Base-by-base conservation (phyloP, 2,113 vertebrate species). In the Microcebus ravelobensis region DNA sequence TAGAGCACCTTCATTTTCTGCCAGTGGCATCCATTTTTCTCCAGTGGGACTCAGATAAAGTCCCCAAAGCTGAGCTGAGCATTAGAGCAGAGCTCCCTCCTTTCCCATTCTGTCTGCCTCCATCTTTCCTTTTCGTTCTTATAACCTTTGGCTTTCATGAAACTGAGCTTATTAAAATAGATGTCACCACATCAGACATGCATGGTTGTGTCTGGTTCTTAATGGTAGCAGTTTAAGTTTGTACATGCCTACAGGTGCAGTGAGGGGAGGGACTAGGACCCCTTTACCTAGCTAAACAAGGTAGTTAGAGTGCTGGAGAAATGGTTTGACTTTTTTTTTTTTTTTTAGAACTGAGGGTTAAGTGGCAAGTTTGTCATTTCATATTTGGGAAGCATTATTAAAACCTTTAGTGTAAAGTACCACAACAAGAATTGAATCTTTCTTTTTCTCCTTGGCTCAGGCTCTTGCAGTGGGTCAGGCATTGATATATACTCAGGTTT, bases 191-290 rank as follows among this genome's bases (percentile, higher is more conserved):
- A 7, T 25, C 76, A 84, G 91, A 27, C 2, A 2, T 12, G 48
- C 0, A 1, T 63, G 36, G 13, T 6, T 4, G 3, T 36, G 29
- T 67, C 63, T 50, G n/a, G 74, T 21, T 63, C 55, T 61, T n/a
- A n/a, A n/a, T 27, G 59, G 34, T 0, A 5, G 3, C 9, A 18
- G 68, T 25, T 77, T 27, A 8, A 55, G 21, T 27, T 68, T n/a
- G 21, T 70, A 6, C 25, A 4, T 74, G 55, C 25, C 71, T 2
- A 0, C 2, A 27, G 48, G 11, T 11, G 3, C 2, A 25, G 71
- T 48, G 25, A 55, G 15, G 18, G 17, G 31, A 65, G 29, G 50
- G 27, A 18, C 23, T 0, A 17, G 5, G 29, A 42, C 21, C 15
- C 31, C 42, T 5, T 50, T 21, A 7, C 73, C 36, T 42, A 20